A percentile compares a stretch with the other conserved stretches of the same genome.
phyloP scores from a whole-genome alignment of 2,888 invertebrate genomes.

The Lithosia quadra region DNA sequence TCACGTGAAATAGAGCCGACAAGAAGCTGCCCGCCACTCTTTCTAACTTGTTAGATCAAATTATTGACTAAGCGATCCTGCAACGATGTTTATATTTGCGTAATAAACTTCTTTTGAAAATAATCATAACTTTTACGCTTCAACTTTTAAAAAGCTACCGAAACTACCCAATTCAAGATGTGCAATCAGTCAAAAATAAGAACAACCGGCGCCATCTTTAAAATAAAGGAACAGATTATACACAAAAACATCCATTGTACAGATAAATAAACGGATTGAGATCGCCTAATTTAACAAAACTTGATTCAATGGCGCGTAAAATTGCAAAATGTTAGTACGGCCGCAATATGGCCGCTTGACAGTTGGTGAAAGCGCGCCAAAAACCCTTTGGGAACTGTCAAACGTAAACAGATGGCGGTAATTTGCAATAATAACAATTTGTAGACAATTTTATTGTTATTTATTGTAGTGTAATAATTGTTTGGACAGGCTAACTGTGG shows the following conservation, averaged over 20 bases:
- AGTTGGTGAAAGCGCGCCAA: slow-evolving; percentile 76
- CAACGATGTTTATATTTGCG: background rate
- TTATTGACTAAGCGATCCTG: background rate
- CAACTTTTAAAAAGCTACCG: slow-evolving; percentile 39
- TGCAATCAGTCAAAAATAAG: slow-evolving; percentile 32
- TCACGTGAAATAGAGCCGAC: background rate
- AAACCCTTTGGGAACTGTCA: slow-evolving; percentile 83
- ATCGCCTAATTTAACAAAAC: slow-evolving; percentile 78
- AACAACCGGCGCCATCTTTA: slow-evolving; percentile 35
- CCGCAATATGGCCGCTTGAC: slow-evolving; percentile 77
- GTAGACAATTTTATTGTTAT: slow-evolving; percentile 80
- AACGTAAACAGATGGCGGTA: slow-evolving; percentile 77
- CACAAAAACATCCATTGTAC: slow-evolving; percentile 40
- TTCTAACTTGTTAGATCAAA: background rate
- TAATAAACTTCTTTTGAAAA: slow-evolving; percentile 22
- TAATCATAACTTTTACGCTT: slow-evolving; percentile 26
- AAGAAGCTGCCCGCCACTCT: background rate
- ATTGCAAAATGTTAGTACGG: slow-evolving; percentile 80
- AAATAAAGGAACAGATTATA: slow-evolving; percentile 42
- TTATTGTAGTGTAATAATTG: slow-evolving; percentile 81
- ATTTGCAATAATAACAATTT: slow-evolving; percentile 74
- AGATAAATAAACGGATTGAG: slow-evolving; percentile 68
- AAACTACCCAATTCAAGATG: slow-evolving; percentile 17
- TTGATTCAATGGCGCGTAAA: slow-evolving; percentile 80
- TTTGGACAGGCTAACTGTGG: slow-evolving; percentile 65